phyloP scores from a whole-genome alignment of 2,113 vertebrate species.

The Rhombomys opimus region DNA sequence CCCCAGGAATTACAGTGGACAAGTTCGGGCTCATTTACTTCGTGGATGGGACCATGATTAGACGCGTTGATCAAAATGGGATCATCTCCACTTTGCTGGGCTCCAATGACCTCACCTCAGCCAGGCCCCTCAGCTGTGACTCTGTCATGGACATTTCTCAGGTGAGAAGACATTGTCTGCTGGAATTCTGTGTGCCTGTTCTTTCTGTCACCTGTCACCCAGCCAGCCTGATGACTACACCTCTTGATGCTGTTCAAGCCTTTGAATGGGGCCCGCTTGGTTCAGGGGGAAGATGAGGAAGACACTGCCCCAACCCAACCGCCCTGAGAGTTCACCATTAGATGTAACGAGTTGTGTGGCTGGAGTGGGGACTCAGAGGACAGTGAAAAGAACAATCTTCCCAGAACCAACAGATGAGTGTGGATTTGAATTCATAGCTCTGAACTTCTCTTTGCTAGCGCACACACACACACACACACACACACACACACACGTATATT shows the following conservation, averaged over 20 bases:
- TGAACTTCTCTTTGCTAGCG: not conserved
- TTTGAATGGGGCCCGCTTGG: not conserved
- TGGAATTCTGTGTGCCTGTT: not conserved
- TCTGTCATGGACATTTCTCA: constrained; percentile 99
- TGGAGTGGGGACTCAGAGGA: not conserved
- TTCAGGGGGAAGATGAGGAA: not conserved
- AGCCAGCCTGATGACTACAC: not conserved
- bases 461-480: not conserved
- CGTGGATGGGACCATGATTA: constrained; percentile 98
- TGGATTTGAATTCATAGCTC: not conserved
- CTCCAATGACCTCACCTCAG: constrained; percentile 98
- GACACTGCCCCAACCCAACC: too few species aligned
- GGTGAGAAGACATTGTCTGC: constrained; percentile 60
- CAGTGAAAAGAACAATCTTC: not conserved
- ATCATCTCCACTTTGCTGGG: constrained; percentile 98
- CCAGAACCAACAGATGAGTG: not conserved
- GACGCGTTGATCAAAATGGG: constrained; percentile 97
- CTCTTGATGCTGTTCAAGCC: not conserved
- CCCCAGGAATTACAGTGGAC: constrained; percentile 96
- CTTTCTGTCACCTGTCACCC: not conserved
- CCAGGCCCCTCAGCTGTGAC: constrained; percentile 97
- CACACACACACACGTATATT: not conserved
- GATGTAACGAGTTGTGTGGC: not conserved
- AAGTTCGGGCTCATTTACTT: constrained; percentile 98
- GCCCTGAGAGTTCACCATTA: not conserved